A percentile compares a stretch with the other conserved stretches of the same genome.
Evolutionary conservation across 1,140 invertebrate genomes (phyloP).

Genomic region (Microplitis demolitor): DNA sequence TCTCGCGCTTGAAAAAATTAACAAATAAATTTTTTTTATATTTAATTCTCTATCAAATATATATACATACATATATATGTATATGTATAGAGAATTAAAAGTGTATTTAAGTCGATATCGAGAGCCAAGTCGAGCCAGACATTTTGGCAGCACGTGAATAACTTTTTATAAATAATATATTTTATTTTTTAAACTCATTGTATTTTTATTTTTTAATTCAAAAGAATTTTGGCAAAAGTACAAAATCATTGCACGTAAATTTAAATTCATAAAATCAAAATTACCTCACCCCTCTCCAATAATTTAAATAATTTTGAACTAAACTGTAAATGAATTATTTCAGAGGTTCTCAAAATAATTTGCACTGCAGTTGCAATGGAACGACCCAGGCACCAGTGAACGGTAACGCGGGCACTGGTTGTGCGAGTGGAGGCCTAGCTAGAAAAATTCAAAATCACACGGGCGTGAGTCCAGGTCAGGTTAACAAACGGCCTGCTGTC

Average conservation of each 20-base stretch:
- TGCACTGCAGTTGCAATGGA: conserved; percentile 69
- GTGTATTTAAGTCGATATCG: too few relatives aligned
- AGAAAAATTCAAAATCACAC: conserved; percentile 72
- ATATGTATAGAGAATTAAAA: too few relatives aligned
- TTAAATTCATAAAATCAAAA: too few relatives aligned
- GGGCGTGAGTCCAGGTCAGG: conserved; percentile 48
- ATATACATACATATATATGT: too few relatives aligned
- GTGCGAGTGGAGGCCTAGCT: conserved; percentile 60
- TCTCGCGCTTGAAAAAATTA: too few relatives aligned
- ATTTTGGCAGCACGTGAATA: too few relatives aligned
- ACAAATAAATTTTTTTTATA: too few relatives aligned
- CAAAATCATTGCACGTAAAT: too few relatives aligned
- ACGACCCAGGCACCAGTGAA: conserved; percentile 46
- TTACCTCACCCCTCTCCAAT: too few relatives aligned
- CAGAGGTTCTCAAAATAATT: conserved; percentile 71
- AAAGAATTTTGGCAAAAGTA: background rate
- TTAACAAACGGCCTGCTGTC: conserved; percentile 58
- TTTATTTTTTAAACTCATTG: background rate
- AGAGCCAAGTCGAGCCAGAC: too few relatives aligned
- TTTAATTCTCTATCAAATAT: too few relatives aligned
- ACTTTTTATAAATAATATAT: background rate
- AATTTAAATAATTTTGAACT: background rate
- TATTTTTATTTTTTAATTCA: background rate
- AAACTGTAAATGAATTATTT: conserved; percentile 36
- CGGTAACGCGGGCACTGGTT: conserved; percentile 57